Evolutionary conservation across 2,888 invertebrate genomes (phyloP).

Genomic region (Carpatolechia fugitivella): DNA sequence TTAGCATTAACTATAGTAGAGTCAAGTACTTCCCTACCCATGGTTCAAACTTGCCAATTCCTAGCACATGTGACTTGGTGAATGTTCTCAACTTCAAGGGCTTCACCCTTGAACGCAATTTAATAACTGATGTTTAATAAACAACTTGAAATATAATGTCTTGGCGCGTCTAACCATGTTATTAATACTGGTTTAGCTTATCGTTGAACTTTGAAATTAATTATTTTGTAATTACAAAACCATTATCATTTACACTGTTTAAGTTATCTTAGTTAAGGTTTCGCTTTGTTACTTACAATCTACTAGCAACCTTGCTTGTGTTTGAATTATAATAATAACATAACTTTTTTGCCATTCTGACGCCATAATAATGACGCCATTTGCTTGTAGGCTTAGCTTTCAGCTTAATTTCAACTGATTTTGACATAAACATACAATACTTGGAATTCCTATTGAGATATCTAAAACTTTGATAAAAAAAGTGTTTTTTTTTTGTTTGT

Average conservation of each 20-base stretch:
- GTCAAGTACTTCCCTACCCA: neutral
- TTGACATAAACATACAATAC: no score
- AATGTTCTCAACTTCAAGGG: neutral
- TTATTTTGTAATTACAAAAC: slow-evolving; percentile 10
- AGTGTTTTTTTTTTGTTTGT: no score
- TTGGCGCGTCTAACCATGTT: neutral
- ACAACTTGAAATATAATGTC: slow-evolving; percentile 8
- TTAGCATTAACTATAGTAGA: no score
- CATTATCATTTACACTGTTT: neutral
- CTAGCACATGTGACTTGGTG: slow-evolving; percentile 3
- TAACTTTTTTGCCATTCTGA: no score
- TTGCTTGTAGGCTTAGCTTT: no score
- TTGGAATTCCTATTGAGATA: no score
- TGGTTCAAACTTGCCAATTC: neutral
- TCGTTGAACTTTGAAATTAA: slow-evolving; percentile 5
- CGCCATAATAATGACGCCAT: no score
- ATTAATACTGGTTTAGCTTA: slow-evolving; percentile 9
- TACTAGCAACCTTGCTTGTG: no score
- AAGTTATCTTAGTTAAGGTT: neutral
- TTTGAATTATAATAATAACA: no score
- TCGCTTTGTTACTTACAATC: neutral
- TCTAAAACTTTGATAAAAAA: no score
- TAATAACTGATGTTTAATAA: slow-evolving; percentile 5
- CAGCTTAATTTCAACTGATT: no score
- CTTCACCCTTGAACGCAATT: neutral